A percentile compares a stretch with the other conserved stretches of the same genome.
Evolutionary conservation across 2,113 vertebrate species (phyloP).

Genomic region (Formicarius rufipectus): DNA sequence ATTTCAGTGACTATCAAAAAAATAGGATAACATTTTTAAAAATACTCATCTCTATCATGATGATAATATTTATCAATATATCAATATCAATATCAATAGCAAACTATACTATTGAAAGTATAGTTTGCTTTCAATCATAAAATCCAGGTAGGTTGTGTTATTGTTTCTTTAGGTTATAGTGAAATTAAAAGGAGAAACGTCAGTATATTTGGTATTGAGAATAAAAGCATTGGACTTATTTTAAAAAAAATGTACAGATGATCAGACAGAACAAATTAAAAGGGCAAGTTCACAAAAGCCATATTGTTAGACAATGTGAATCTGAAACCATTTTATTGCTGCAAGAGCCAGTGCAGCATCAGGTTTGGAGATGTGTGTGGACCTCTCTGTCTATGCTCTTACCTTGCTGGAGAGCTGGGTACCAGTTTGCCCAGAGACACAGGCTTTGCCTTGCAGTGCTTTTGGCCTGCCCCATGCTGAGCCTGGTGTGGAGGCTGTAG

Average conservation of each 20-base stretch:
- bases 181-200: background rate
- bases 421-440: background rate
- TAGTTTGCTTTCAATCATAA: background rate
- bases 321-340: background rate
- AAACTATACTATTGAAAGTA: too few species aligned
- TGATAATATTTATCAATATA: too few species aligned
- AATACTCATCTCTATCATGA: background rate
- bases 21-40: background rate
- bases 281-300: background rate
- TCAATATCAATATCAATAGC: too few species aligned
- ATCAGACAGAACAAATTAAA: background rate
- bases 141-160: background rate
- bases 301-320: background rate
- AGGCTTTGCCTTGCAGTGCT: background rate
- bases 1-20: background rate
- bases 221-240: background rate
- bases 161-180: background rate
- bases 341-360: background rate
- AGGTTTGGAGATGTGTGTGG: fast-evolving
- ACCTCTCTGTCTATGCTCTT: background rate
- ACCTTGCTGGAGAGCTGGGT: background rate
- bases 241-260: background rate
- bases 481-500: background rate
- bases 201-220: background rate
- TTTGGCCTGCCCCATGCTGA: too few species aligned